Base-by-base conservation (phyloP, 2,797 vertebrate species). In the Hephaestus fuliginosus region DNA sequence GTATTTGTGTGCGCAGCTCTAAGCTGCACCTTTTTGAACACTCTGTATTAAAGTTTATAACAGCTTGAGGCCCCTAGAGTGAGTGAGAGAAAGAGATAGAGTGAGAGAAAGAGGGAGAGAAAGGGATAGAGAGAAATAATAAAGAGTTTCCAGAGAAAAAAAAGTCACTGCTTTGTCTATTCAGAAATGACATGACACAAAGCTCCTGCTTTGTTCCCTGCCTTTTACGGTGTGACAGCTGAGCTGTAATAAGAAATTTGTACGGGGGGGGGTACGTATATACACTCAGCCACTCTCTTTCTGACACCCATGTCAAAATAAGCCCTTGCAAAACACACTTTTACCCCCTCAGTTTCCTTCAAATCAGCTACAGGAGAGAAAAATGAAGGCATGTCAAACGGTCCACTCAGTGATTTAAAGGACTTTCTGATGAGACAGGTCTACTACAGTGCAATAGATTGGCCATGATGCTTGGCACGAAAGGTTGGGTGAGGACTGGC, bases 141-240 rank as follows among this genome's bases (percentile, higher is more conserved):
- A 86, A 88, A 88, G 86, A 88, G 73, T 78, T 81, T 86, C 62
- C 78, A 73, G 48, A 65, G 3, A 76, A 74, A 78, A 63, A 88
- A 86, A 76, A 93, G 81, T 88, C 87, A 78, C 81, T 78, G 77
- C 89, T 90, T 92, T 94, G 90, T 93, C 90, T 94, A 86, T 93
- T 93, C 89, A 92, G 46, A 94, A 92, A 87, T 92, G 92, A 94
- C 91, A 93, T 91, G 91, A 94, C 89, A 94, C 87, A 92, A 94
- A 93, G 91, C 92, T 92, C 84, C 80, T 87, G 79, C 92, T 92
- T 94, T 95, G 92, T 95, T 93, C 85, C 77, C 76, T 30, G 65
- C 82, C 74, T 94, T 88, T 92, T 88, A 86, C 60, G 20, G 76
- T 79, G 81, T 95, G 95, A 94, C 94, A 95, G 94, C 87, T 87